Conservation (phyloP, 2,888 invertebrate species). For the Drosophila prolongata region DNA sequence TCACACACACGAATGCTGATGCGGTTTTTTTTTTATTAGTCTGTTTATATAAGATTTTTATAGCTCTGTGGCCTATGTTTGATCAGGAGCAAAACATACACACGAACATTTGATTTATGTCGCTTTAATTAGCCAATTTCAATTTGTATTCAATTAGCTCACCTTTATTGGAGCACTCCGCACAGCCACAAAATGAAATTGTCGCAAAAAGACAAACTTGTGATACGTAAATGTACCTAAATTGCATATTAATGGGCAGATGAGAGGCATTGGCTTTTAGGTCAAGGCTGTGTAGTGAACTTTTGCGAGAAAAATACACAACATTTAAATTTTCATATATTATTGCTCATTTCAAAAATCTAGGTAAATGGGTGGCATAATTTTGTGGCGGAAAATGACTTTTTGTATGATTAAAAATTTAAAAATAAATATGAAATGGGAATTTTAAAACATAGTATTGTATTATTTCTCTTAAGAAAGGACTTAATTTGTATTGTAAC, state of each 20-base stretch:
- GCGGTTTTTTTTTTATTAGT: slow-evolving; percentile 53
- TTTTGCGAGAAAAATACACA: background rate
- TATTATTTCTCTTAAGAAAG: too few species aligned
- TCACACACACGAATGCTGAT: slow-evolving; percentile 52
- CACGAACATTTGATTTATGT: slow-evolving; percentile 63
- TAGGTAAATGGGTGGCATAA: background rate
- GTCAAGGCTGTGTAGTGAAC: slow-evolving; percentile 24
- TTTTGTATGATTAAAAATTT: too few species aligned
- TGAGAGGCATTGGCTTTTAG: background rate
- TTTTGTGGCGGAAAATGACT: background rate
- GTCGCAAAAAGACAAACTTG: slow-evolving; percentile 5
- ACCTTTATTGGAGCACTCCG: slow-evolving; percentile 36
- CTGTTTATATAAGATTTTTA: slow-evolving; percentile 55
- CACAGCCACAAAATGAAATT: slow-evolving; percentile 14
- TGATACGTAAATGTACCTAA: slow-evolving; percentile 17
- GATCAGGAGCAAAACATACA: slow-evolving; percentile 30
- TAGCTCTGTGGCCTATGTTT: slow-evolving; percentile 35
- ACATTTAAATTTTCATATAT: background rate
- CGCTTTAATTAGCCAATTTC: slow-evolving; percentile 48
- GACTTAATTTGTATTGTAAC: too few species aligned
- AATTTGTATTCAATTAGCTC: slow-evolving; percentile 49
- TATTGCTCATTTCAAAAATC: too few species aligned
- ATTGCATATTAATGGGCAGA: slow-evolving; percentile 24
- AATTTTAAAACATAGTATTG: too few species aligned
- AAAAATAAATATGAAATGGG: too few species aligned